Conservation (phyloP, 2,888 invertebrate genomes). For the Hofmannophila pseudospretella region DNA sequence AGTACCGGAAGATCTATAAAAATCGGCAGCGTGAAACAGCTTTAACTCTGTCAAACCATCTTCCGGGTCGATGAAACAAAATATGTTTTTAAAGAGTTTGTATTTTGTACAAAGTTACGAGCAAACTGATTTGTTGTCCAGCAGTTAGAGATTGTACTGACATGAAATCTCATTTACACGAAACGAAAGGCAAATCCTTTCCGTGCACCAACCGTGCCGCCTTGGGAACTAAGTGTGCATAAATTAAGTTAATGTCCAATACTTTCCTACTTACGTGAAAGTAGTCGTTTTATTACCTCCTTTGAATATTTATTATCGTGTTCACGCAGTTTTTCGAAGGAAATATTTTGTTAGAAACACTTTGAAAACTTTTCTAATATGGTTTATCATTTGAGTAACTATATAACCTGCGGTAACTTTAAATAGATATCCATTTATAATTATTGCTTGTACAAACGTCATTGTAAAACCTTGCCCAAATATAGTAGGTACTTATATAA, state of each 20-base stretch:
- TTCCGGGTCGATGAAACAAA: too few species aligned
- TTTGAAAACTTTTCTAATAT: constrained; percentile 5
- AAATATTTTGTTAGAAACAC: constrained; percentile 27
- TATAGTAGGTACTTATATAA: too few species aligned
- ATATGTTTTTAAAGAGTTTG: background rate
- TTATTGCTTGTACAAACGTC: constrained; percentile 23
- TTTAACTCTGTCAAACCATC: too few species aligned
- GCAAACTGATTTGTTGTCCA: too few species aligned
- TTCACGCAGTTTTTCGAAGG: constrained; percentile 39
- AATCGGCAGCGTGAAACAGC: too few species aligned
- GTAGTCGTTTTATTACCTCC: constrained; percentile 66
- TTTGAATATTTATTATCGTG: constrained; percentile 64
- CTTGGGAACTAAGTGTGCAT: constrained; percentile 69
- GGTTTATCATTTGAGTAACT: constrained; percentile 4
- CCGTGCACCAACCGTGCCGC: constrained; percentile 44
- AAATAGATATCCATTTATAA: background rate
- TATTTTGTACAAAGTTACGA: too few species aligned
- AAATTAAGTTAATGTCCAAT: constrained; percentile 75
- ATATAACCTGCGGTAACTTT: constrained; percentile 15
- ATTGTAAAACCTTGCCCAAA: too few species aligned
- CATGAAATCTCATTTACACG: constrained; percentile 49
- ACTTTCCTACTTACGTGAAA: constrained; percentile 71
- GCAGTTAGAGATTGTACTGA: too few species aligned
- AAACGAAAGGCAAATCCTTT: constrained; percentile 55
- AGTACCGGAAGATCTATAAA: too few species aligned